A percentile compares a stretch with the other conserved stretches of the same genome.
Conservation (phyloP, 2,113 vertebrate genomes). For the Hypomesus transpacificus region DNA sequence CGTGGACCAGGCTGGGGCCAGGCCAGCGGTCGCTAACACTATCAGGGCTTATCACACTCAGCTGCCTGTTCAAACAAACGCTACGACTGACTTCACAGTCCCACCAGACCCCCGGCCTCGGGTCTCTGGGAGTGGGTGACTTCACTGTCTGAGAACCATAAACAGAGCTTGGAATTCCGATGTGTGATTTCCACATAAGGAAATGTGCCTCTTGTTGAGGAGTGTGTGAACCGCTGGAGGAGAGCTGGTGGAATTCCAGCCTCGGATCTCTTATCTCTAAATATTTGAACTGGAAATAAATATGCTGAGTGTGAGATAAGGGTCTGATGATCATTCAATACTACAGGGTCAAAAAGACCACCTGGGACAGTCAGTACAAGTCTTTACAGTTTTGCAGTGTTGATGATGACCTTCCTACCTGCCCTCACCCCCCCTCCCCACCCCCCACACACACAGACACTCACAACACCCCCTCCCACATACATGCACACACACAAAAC, state of each 20-base stretch:
- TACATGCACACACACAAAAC: no score
- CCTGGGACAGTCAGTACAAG: no score
- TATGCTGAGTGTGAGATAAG: neutral
- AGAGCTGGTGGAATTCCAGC: constrained; percentile 39
- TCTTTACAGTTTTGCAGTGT: no score
- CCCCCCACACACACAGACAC: no score
- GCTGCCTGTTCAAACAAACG: no score
- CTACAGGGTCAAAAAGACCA: no score
- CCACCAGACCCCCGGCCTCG: constrained; percentile 18
- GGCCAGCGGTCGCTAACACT: no score
- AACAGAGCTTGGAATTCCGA: constrained; percentile 65
- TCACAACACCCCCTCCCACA: no score
- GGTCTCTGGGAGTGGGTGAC: constrained; percentile 72
- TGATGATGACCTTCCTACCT: no score
- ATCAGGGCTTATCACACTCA: no score
- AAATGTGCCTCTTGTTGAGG: constrained; percentile 50
- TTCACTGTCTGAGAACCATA: constrained; percentile 82
- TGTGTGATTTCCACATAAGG: constrained; percentile 76
- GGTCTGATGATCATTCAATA: neutral
- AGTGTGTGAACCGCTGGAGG: constrained; percentile 23
- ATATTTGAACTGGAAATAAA: neutral
- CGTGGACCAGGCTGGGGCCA: no score
- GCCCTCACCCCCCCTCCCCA: no score
- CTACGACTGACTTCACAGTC: neutral
- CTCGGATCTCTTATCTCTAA: constrained; percentile 26